Evolutionary conservation across 2,888 invertebrate species (phyloP).

Genomic region (Carterocephalus palaemon): DNA sequence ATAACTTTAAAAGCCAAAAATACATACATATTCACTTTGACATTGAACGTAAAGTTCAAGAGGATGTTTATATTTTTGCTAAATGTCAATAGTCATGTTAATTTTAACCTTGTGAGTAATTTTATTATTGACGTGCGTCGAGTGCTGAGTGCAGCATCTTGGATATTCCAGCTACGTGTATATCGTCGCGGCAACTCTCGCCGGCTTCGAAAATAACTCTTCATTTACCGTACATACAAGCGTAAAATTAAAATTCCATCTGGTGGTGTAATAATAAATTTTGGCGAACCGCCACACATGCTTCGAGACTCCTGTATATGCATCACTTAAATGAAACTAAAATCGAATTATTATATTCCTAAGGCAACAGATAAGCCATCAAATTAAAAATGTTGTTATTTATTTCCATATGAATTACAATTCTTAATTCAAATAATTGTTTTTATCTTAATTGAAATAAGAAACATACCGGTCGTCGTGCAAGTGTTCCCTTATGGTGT

Average conservation of each 20-base stretch:
- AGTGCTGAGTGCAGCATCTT: slow-evolving; percentile 7
- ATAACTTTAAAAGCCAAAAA: background rate
- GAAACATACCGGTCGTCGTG: slow-evolving; percentile 41
- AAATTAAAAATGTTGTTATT: no score
- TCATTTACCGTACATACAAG: slow-evolving; percentile 41
- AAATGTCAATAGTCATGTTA: slow-evolving; percentile 34
- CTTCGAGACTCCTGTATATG: slow-evolving; percentile 5
- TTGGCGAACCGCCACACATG: slow-evolving; percentile 61
- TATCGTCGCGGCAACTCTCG: slow-evolving; percentile 15
- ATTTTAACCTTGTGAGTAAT: background rate
- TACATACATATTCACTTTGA: background rate
- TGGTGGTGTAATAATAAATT: slow-evolving; percentile 61
- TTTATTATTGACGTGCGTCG: no score
- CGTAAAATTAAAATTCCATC: slow-evolving; percentile 58
- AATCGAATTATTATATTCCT: background rate
- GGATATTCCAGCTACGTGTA: slow-evolving; percentile 6
- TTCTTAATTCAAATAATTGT: no score
- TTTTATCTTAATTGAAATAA: slow-evolving; percentile 1
- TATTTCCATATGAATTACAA: no score
- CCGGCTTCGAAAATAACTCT: slow-evolving; percentile 48
- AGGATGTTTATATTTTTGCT: slow-evolving; percentile 25
- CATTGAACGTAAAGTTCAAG: slow-evolving; percentile 26
- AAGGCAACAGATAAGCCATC: no score
- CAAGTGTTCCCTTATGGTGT: slow-evolving; percentile 43
- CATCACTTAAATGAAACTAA: slow-evolving; percentile 1